phyloP scores from a whole-genome alignment of 2,797 vertebrate species.

The Tragopan temminckii region DNA sequence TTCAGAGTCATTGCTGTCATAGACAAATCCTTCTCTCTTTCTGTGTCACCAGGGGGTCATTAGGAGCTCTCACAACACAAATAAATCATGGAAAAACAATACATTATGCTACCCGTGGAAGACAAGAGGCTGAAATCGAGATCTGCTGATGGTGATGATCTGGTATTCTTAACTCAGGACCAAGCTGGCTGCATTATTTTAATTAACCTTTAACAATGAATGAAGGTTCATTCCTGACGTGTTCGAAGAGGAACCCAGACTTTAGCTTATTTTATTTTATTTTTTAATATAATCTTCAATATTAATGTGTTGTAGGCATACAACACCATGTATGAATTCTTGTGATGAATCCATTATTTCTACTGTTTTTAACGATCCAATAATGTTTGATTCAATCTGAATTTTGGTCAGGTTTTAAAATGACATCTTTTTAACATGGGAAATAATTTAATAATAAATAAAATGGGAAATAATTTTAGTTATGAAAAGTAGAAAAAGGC shows the following conservation, averaged over 20 bases:
- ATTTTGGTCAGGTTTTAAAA: background rate
- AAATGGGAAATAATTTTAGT: background rate
- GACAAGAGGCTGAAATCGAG: slow-evolving; percentile 20
- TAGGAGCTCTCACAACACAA: slow-evolving; percentile 66
- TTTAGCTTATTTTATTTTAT: background rate
- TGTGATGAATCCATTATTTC: background rate
- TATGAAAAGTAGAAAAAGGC: background rate
- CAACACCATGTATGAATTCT: background rate
- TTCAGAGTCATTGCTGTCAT: background rate
- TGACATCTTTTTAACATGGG: rapidly evolving
- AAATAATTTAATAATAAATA: background rate
- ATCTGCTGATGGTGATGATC: slow-evolving; percentile 9
- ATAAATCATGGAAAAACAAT: slow-evolving; percentile 57
- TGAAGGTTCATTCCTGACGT: slow-evolving; percentile 40
- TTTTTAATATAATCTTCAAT: slow-evolving; percentile 27
- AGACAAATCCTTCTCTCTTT: slow-evolving; percentile 57
- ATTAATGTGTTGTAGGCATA: background rate
- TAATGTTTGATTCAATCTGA: background rate
- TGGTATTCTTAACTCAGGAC: background rate
- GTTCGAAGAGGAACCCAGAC: background rate
- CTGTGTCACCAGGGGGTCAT: slow-evolving; percentile 61
- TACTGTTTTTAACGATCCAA: background rate
- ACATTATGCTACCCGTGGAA: slow-evolving; percentile 12
- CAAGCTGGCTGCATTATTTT: slow-evolving; percentile 10
- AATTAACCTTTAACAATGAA: slow-evolving; percentile 56